A percentile compares a stretch with the other conserved stretches of the same genome.
Evolutionary conservation across 2,888 invertebrate genomes (phyloP).

Genomic region (Eustalomyia histrio): DNA sequence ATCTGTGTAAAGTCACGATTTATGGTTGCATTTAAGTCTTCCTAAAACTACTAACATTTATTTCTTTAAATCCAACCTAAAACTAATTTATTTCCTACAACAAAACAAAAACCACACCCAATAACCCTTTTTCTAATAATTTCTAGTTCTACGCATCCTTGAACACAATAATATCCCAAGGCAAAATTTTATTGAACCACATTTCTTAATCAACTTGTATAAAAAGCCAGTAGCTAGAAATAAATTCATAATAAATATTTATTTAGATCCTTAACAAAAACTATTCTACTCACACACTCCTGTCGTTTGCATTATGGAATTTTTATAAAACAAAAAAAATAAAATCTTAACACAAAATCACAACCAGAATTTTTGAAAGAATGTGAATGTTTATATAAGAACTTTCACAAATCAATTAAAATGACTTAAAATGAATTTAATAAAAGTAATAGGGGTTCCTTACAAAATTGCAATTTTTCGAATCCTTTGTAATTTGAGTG

Average conservation of each 20-base stretch:
- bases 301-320: not conserved
- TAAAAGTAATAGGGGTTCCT: conserved; percentile 34
- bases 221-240: conserved; percentile 7
- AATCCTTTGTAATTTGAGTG: not conserved
- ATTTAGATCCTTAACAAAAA: conserved; percentile 39
- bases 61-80: too few relatives aligned
- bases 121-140: too few relatives aligned
- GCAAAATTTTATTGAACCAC: conserved; percentile 36
- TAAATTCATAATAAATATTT: conserved; percentile 48
- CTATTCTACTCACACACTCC: not conserved
- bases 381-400: conserved; percentile 62
- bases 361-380: conserved; percentile 13
- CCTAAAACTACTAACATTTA: too few relatives aligned
- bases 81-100: too few relatives aligned
- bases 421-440: not conserved
- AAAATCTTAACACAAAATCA: conserved; percentile 4
- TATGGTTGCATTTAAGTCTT: too few relatives aligned
- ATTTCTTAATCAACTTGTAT: conserved; percentile 28
- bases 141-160: not conserved
- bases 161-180: conserved; percentile 30
- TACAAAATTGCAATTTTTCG: conserved; percentile 4
- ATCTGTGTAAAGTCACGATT: too few relatives aligned
- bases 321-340: conserved; percentile 1
- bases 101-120: too few relatives aligned
- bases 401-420: conserved; percentile 63